phyloP scores from a whole-genome alignment of 2,113 vertebrate genomes.

The Ivindomyrus marchei region DNA sequence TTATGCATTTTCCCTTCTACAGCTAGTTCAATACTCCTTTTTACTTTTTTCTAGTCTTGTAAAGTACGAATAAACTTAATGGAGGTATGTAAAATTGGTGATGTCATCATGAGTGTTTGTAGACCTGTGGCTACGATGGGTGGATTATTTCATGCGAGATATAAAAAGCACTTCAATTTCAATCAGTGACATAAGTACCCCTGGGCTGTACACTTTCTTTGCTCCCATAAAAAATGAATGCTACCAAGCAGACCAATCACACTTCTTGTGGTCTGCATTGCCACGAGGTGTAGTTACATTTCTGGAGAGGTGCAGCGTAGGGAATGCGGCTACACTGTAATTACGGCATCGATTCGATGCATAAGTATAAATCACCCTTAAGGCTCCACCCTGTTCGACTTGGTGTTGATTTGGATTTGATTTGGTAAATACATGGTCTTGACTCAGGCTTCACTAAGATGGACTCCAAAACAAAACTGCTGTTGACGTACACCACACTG shows the following conservation, averaged over 20 bases:
- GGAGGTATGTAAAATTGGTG: background rate
- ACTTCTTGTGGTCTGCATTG: background rate
- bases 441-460: background rate
- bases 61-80: background rate
- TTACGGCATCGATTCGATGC: background rate
- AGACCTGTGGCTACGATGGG: background rate
- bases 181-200: background rate
- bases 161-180: background rate
- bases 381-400: background rate
- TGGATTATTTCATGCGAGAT: background rate
- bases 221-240: background rate
- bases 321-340: background rate
- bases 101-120: background rate
- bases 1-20: background rate
- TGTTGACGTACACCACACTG: background rate
- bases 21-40: background rate
- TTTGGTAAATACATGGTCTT: background rate
- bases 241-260: background rate
- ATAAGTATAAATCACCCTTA: background rate
- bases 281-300: background rate
- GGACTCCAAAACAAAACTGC: background rate
- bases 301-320: background rate
- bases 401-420: background rate
- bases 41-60: background rate
- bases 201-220: background rate